Evolutionary conservation across 2,797 vertebrate species (phyloP).

Genomic region (Nothura maculosa): DNA sequence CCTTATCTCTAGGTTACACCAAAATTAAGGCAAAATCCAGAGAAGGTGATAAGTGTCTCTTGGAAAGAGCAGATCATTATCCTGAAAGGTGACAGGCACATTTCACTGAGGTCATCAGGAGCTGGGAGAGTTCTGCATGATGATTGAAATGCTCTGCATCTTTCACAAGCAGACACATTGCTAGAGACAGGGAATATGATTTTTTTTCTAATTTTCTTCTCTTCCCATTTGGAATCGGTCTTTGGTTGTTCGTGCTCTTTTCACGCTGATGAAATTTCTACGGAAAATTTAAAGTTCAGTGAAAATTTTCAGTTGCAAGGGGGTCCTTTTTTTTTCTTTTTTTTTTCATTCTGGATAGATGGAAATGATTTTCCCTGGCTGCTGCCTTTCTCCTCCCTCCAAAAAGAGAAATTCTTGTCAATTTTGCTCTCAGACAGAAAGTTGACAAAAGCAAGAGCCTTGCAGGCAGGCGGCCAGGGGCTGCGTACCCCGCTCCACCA

Average conservation of each 20-base stretch:
- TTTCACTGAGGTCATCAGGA: background rate
- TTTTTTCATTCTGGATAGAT: background rate
- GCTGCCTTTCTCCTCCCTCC: background rate
- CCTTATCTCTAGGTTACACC: slow-evolving; percentile 35
- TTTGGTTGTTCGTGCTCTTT: background rate
- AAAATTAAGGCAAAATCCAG: slow-evolving; percentile 20
- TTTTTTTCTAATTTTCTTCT: background rate
- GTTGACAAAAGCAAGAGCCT: background rate
- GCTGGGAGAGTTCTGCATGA: background rate
- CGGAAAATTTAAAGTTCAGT: background rate
- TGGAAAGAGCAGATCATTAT: slow-evolving; percentile 6
- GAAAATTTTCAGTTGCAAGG: background rate
- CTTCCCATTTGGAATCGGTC: background rate
- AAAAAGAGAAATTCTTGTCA: background rate
- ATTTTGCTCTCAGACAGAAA: background rate
- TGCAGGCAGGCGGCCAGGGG: slow-evolving; percentile 24
- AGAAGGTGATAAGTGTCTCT: background rate
- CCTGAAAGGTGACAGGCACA: background rate
- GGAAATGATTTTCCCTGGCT: background rate
- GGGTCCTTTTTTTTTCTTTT: background rate
- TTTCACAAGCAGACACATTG: background rate
- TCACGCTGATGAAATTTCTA: background rate
- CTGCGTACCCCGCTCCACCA: background rate
- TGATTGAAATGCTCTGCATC: background rate
- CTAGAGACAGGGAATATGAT: background rate